Evolutionary conservation across 2,113 vertebrate genomes (phyloP), one percentile per base, ranked within the genome.

Genomic region (Strigops habroptila): DNA sequence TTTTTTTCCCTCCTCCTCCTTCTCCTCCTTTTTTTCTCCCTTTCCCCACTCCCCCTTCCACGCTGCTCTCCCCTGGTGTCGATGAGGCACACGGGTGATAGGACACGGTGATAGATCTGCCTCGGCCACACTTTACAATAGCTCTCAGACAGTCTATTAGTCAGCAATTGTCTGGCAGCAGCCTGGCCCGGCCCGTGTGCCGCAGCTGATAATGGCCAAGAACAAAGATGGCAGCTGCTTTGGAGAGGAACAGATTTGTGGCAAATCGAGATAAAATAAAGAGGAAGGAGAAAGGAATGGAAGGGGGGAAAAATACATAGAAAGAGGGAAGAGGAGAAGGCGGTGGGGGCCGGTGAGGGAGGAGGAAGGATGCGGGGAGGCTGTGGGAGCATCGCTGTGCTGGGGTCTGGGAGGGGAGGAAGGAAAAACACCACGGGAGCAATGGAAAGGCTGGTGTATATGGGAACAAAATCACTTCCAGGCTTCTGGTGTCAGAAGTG

Each of bases 151-250:
- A 96, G 93, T 98, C 97, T 93, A 95, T 97, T 95, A 97, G 96
- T 64, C 86, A 88, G 95, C 95, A 57, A 98, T 98, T 98, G 98
- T 98, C 95, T 95, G 97, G 96, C 94, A 63, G 95, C 96, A 85
- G 97, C 96, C 96, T 82, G 62, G 77, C 96, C 95, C 25, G 87
- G 96, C 88, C 93, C 84, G 92, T 91, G 96, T 77, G 82, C 96
- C 63, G 91, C 97, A 93, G 86, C 97, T 96, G 97, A 97, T 98
- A 98, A 98, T 98, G 97, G 97, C 89, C 80, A 81, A 77, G 97
- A 97, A 97, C 97, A 98, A 98, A 98, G 98, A 98, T 98, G 98
- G 98, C 97, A 98, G 97, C 97, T 98, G 98, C 97, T 96, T 96
- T 96, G 97, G 94, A 79, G 92, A 90, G 96, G 96, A 88, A 96